Evolutionary conservation across 2,888 invertebrate species (phyloP).

Genomic region (Bellardia pandia): DNA sequence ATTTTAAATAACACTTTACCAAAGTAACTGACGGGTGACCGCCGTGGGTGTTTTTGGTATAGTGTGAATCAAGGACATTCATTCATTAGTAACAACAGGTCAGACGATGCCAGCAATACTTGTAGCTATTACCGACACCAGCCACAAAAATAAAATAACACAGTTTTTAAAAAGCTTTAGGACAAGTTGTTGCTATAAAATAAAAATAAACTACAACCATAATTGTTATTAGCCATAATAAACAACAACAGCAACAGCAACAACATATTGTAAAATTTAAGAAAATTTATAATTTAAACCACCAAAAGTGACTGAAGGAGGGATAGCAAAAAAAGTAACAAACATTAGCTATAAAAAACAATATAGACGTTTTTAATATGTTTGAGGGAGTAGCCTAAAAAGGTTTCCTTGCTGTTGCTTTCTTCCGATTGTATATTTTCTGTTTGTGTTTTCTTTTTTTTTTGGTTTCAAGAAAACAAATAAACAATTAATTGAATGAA

Average conservation of each 20-base stretch:
- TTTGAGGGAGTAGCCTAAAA: conserved; percentile 34
- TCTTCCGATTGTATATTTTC: neutral
- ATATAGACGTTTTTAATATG: conserved; percentile 28
- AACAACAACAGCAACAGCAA: conserved; percentile 31
- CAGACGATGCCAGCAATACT: conserved; percentile 31
- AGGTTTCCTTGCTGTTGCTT: conserved; percentile 9
- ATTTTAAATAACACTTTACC: neutral
- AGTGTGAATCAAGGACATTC: conserved; percentile 48
- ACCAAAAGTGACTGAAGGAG: conserved; percentile 28
- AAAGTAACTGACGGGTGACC: neutral
- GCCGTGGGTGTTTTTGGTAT: neutral
- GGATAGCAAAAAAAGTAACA: conserved; percentile 9
- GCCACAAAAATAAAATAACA: conserved; percentile 39
- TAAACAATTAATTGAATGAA: conserved; percentile 48
- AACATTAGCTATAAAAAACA: neutral
- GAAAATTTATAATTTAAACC: conserved; percentile 7
- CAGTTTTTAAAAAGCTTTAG: conserved; percentile 59
- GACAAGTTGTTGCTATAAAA: conserved; percentile 65
- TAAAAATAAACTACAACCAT: conserved; percentile 62
- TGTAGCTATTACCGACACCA: conserved; percentile 26
- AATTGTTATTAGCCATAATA: conserved; percentile 58
- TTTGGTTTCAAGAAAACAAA: conserved; percentile 2
- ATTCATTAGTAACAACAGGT: conserved; percentile 53
- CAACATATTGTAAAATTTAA: conserved; percentile 46
- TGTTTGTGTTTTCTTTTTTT: neutral